phyloP scores from a whole-genome alignment of 1,140 invertebrate species.

The Mylabris phalerata region DNA sequence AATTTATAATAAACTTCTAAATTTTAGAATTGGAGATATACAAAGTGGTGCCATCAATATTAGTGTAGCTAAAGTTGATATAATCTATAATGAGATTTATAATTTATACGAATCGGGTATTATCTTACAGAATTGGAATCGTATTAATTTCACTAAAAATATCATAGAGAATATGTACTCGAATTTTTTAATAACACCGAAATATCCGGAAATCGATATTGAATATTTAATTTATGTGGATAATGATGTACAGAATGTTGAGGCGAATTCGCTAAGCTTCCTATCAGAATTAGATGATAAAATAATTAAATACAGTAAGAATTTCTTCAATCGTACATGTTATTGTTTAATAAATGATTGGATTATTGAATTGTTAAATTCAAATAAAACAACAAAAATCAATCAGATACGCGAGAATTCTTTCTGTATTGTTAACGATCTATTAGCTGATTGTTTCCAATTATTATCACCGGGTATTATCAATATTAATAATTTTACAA shows the following conservation, averaged over 20 bases:
- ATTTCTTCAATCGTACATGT: slow-evolving; percentile 56
- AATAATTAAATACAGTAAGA: slow-evolving; percentile 50
- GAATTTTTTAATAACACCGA: slow-evolving; percentile 46
- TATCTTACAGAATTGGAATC: slow-evolving; percentile 55
- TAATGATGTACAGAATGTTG: slow-evolving; percentile 52
- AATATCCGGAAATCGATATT: slow-evolving; percentile 38
- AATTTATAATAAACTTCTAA: not conserved
- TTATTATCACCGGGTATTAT: slow-evolving; percentile 52
- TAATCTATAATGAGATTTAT: slow-evolving; percentile 56
- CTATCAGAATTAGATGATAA: slow-evolving; percentile 47
- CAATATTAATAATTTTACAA: slow-evolving; percentile 54
- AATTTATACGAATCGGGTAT: slow-evolving; percentile 50
- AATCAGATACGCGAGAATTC: slow-evolving; percentile 50
- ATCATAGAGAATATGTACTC: slow-evolving; percentile 51
- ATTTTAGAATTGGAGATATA: slow-evolving; percentile 53
- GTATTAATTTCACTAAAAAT: slow-evolving; percentile 55
- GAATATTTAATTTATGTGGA: slow-evolving; percentile 53
- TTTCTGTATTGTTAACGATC: slow-evolving; percentile 53
- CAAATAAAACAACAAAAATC: slow-evolving; percentile 38
- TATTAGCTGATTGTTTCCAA: slow-evolving; percentile 56
- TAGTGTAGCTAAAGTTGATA: slow-evolving; percentile 52
- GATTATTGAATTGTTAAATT: slow-evolving; percentile 45
- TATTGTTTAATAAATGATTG: slow-evolving; percentile 54
- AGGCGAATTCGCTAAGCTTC: slow-evolving; percentile 49
- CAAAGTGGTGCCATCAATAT: slow-evolving; percentile 55